Percentiles rank a stretch among this genome's conserved stretches.
phyloP scores from a whole-genome alignment of 2,888 invertebrate species.

The Chorisops tibialis region DNA sequence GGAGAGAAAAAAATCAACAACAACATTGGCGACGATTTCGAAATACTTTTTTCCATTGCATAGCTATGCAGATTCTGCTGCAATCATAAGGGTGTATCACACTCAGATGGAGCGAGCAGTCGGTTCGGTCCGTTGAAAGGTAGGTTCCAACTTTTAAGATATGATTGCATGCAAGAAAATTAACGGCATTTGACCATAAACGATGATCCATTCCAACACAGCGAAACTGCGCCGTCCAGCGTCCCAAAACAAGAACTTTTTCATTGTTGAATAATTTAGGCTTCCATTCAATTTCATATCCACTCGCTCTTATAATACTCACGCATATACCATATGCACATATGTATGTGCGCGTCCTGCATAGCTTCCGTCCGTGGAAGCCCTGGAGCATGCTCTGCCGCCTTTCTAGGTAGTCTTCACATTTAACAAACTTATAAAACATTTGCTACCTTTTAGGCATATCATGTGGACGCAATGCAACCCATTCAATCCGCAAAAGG shows the following conservation, averaged over 20 bases:
- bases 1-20: conserved; percentile 4
- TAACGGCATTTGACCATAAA: conserved; percentile 34
- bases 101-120: not conserved
- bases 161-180: conserved; percentile 32
- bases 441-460: too few relatives aligned
- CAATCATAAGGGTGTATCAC: too few relatives aligned
- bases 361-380: too few relatives aligned
- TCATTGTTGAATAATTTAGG: conserved; percentile 34
- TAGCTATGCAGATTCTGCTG: not conserved
- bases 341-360: too few relatives aligned
- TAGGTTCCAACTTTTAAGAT: conserved; percentile 17
- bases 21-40: conserved; percentile 17
- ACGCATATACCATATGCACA: too few relatives aligned
- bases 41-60: conserved; percentile 2
- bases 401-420: too few relatives aligned
- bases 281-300: conserved; percentile 31
- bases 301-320: too few relatives aligned
- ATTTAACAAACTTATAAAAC: too few relatives aligned
- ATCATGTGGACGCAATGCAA: too few relatives aligned
- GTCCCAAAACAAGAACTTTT: conserved; percentile 28
- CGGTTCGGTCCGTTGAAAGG: not conserved
- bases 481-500: too few relatives aligned
- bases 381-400: too few relatives aligned
- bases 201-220: conserved; percentile 24
- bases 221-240: not conserved